A percentile compares a stretch with the other conserved stretches of the same genome.
Conservation (phyloP, 2,797 vertebrate species). For the Salmo trutta region DNA sequence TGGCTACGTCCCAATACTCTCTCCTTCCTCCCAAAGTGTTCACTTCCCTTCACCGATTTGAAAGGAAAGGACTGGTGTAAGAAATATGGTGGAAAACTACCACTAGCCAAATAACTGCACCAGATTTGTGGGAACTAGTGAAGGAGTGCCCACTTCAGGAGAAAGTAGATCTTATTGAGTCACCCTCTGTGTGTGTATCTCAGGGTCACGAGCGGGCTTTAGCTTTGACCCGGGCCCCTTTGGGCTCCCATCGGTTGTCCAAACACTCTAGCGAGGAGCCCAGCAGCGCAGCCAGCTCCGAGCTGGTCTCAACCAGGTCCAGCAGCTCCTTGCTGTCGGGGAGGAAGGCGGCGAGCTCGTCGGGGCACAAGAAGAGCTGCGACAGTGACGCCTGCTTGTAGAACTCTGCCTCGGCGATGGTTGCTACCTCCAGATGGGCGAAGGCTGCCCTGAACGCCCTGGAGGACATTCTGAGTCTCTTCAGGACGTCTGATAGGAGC, state of each 20-base stretch:
- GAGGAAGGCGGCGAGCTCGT: conserved; percentile 85
- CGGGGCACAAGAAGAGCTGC: conserved; percentile 87
- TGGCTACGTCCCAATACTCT: not conserved
- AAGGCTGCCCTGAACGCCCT: conserved; percentile 87
- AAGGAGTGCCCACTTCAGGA: not conserved
- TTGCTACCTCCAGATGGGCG: conserved; percentile 87
- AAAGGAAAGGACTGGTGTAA: not conserved
- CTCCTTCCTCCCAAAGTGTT: not conserved
- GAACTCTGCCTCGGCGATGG: conserved; percentile 85
- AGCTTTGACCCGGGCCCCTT: conserved; percentile 20
- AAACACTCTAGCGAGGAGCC: conserved; percentile 88
- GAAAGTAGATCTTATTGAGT: not conserved
- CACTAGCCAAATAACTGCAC: not conserved
- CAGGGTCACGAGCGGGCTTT: conserved; percentile 56
- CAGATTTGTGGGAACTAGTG: not conserved
- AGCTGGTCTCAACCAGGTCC: conserved; percentile 90
- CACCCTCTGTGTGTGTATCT: not conserved
- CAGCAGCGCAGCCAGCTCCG: conserved; percentile 85
- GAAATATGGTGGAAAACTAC: not conserved
- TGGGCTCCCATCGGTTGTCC: conserved; percentile 72
- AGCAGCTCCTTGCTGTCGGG: conserved; percentile 86
- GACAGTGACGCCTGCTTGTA: conserved; percentile 89
- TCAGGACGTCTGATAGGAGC: conserved; percentile 86
- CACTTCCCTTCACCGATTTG: not conserved
- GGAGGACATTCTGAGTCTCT: conserved; percentile 87